A percentile compares a stretch with the other conserved stretches of the same genome.
Conservation (phyloP, 2,888 invertebrate genomes). For the Ormyrus labotus region DNA sequence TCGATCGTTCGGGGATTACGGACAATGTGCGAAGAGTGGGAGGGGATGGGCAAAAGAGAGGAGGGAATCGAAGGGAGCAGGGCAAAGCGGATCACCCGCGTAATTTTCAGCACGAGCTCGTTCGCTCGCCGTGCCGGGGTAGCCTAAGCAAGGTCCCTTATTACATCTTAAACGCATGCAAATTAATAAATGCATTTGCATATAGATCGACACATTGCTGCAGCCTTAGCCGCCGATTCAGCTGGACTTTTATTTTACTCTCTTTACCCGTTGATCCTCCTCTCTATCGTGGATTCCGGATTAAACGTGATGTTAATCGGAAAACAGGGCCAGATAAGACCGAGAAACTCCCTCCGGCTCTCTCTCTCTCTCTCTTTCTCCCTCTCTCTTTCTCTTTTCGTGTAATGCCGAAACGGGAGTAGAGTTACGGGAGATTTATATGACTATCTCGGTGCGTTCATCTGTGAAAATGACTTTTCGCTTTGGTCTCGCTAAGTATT, state of each 20-base stretch:
- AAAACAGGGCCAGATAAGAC: not conserved
- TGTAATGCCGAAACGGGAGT: too few relatives aligned
- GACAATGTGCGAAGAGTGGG: not conserved
- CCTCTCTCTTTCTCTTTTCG: too few relatives aligned
- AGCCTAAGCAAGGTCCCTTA: slow-evolving; percentile 54
- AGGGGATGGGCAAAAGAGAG: not conserved
- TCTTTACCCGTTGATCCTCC: not conserved
- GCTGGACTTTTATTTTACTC: slow-evolving; percentile 7
- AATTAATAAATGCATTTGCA: slow-evolving; percentile 65
- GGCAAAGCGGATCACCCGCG: slow-evolving; percentile 8
- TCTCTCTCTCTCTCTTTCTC: slow-evolving; percentile 1
- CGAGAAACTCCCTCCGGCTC: not conserved
- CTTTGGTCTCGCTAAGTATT: too few relatives aligned
- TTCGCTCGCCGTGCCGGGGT: slow-evolving; percentile 1
- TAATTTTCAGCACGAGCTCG: slow-evolving; percentile 16
- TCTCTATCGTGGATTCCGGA: not conserved
- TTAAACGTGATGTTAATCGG: too few relatives aligned
- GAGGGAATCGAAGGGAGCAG: not conserved
- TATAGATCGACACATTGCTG: slow-evolving; percentile 61
- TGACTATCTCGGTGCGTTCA: too few relatives aligned
- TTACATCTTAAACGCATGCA: slow-evolving; percentile 61
- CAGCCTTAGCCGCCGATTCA: slow-evolving; percentile 53
- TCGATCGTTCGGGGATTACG: slow-evolving; percentile 2
- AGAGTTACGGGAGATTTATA: too few relatives aligned
- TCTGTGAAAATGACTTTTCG: too few relatives aligned